Evolutionary conservation across 2,888 invertebrate genomes (phyloP).

Genomic region (Caradrina kadenii): DNA sequence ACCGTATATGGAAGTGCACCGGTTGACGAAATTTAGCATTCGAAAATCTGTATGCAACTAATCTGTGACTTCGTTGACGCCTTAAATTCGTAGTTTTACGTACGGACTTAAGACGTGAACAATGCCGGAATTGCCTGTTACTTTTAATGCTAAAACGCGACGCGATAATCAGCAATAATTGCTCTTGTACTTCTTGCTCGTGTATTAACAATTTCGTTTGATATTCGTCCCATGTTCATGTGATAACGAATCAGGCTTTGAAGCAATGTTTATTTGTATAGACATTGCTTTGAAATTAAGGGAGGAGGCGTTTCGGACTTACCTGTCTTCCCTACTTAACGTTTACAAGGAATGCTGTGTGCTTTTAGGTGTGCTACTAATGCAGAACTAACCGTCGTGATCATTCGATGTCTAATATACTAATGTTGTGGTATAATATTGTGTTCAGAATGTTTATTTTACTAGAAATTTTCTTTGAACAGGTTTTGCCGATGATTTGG

Average conservation of each 20-base stretch:
- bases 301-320: conserved; percentile 74
- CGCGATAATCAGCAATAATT: conserved; percentile 29
- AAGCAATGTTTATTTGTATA: conserved; percentile 29
- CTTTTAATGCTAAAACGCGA: conserved; percentile 35
- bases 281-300: conserved; percentile 49
- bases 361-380: conserved; percentile 88
- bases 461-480: conserved; percentile 63
- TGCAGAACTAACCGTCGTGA: conserved; percentile 78
- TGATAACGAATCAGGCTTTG: conserved; percentile 47
- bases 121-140: conserved; percentile 52
- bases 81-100: conserved; percentile 27
- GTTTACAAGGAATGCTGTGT: conserved; percentile 84
- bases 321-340: conserved; percentile 74
- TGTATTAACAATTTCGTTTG: conserved; percentile 34
- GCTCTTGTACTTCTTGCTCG: conserved; percentile 44
- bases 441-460: conserved; percentile 38
- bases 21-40: conserved; percentile 4
- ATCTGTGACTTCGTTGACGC: conserved; percentile 43
- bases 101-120: conserved; percentile 37
- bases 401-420: conserved; percentile 78
- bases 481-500: conserved; percentile 90
- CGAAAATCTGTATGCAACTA: conserved; percentile 22
- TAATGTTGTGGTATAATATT: conserved; percentile 62
- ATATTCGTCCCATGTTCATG: conserved; percentile 22
- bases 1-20: neutral